Evolutionary conservation across 2,113 vertebrate genomes (phyloP).

Genomic region (Colossoma macropomum): DNA sequence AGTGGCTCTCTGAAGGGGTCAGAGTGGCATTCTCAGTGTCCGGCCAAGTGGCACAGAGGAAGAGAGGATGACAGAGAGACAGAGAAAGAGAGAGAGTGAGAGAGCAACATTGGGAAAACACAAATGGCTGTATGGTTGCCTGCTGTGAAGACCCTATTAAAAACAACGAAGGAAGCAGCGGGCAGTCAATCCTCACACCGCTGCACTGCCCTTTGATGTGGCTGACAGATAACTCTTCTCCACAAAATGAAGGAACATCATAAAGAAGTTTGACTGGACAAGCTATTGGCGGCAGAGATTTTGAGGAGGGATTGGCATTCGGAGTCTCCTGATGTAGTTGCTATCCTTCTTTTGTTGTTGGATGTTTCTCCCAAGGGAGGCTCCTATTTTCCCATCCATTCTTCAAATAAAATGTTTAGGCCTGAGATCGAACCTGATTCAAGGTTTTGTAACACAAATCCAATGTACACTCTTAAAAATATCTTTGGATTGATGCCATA

Average conservation of each 20-base stretch:
- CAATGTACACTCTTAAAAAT: too few relatives aligned
- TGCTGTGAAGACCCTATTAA: slow-evolving; percentile 72
- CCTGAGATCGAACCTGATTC: slow-evolving; percentile 21
- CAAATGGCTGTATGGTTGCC: slow-evolving; percentile 62
- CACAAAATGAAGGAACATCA: slow-evolving; percentile 57
- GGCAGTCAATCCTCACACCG: slow-evolving; percentile 69
- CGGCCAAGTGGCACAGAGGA: slow-evolving; percentile 29
- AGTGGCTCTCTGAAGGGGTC: slow-evolving; percentile 28
- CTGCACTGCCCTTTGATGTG: slow-evolving; percentile 65
- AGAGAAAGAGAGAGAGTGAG: slow-evolving; percentile 19
- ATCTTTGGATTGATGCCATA: too few relatives aligned
- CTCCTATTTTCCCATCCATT: slow-evolving; percentile 18
- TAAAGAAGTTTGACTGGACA: slow-evolving; percentile 57
- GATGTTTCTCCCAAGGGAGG: slow-evolving; percentile 26
- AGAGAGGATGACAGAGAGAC: slow-evolving; percentile 18
- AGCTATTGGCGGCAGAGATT: slow-evolving; percentile 27
- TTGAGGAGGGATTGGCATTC: slow-evolving; percentile 38
- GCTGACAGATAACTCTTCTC: slow-evolving; percentile 60
- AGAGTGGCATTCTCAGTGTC: slow-evolving; percentile 27
- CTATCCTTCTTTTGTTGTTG: slow-evolving; percentile 32
- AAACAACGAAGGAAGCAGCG: slow-evolving; percentile 67
- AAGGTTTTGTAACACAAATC: slow-evolving; percentile 10
- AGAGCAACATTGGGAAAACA: slow-evolving; percentile 53
- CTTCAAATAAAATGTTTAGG: slow-evolving; percentile 39
- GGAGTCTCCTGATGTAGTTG: background rate